These are phyloP conservation scores for Macrobrachium rosenbergii DNA, from an alignment of 1,140 invertebrate species.

Conservation along the genomic window DNA sequence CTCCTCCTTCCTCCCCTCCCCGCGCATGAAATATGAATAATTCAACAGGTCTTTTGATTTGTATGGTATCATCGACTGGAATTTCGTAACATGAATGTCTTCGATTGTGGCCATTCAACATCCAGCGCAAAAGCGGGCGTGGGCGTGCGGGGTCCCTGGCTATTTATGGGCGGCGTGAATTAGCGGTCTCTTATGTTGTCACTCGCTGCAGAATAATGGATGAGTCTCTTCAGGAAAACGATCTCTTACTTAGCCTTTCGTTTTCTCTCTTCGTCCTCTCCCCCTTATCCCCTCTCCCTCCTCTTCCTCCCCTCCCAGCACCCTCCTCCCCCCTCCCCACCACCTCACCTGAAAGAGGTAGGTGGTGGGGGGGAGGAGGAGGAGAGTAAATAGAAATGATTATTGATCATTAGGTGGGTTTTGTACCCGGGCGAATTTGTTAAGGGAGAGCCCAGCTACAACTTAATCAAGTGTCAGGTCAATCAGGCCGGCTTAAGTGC, in stretches of 20 bases:
- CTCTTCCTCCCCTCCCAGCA: neutral
- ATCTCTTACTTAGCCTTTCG: neutral
- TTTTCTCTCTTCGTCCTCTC: neutral
- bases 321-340: neutral
- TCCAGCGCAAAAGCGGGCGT: neutral
- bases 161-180: slow-evolving; percentile 36
- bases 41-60: slow-evolving; percentile 35
- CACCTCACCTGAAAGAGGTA: neutral
- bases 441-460: neutral
- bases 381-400: neutral
- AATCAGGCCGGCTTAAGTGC: neutral
- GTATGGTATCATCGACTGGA: slow-evolving; percentile 34
- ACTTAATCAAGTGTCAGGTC: neutral
- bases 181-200: slow-evolving; percentile 35
- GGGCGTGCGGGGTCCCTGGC: neutral
- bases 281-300: neutral
- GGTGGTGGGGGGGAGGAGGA: no score
- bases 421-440: neutral
- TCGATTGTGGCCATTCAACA: slow-evolving; percentile 1
- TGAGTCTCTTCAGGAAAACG: neutral
- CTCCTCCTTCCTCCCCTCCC: neutral
- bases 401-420: slow-evolving; percentile 26
- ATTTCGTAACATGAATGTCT: slow-evolving; percentile 33
- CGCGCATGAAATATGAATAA: neutral
- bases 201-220: neutral